These are phyloP conservation scores for Sinosuthora webbiana DNA, from an alignment of 2,113 vertebrate genomes.

Conservation along the genomic window DNA sequence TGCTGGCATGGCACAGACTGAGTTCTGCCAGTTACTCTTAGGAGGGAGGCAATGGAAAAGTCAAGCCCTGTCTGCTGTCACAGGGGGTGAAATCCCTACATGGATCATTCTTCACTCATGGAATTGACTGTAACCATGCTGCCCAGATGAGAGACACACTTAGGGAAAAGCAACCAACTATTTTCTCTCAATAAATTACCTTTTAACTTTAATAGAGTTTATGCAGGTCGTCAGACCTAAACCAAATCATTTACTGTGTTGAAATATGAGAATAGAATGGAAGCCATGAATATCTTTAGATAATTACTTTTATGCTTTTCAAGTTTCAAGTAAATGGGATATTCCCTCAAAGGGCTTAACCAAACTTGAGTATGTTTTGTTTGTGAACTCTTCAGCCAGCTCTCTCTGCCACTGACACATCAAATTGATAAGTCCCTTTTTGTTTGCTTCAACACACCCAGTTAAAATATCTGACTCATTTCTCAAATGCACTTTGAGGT, in stretches of 20 bases:
- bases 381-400: not conserved
- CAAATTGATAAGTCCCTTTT: not conserved
- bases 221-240: not conserved
- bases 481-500: not conserved
- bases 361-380: not conserved
- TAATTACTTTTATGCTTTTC: not conserved
- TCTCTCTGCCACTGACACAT: not conserved
- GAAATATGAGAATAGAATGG: not conserved
- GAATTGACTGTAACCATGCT: not conserved
- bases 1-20: not conserved
- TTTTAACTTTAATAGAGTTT: not conserved
- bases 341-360: not conserved
- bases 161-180: not conserved
- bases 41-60: not conserved
- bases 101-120: fast-evolving
- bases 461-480: not conserved
- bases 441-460: not conserved
- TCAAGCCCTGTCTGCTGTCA: not conserved
- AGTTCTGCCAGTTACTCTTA: not conserved
- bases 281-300: not conserved
- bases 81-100: not conserved
- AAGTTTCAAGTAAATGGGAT: not conserved
- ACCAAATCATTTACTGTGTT: not conserved
- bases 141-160: not conserved
- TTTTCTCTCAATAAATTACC: not conserved